These are phyloP conservation scores for Stenodema calcarata DNA, from an alignment of 2,888 invertebrate species.

Conservation along the genomic window DNA sequence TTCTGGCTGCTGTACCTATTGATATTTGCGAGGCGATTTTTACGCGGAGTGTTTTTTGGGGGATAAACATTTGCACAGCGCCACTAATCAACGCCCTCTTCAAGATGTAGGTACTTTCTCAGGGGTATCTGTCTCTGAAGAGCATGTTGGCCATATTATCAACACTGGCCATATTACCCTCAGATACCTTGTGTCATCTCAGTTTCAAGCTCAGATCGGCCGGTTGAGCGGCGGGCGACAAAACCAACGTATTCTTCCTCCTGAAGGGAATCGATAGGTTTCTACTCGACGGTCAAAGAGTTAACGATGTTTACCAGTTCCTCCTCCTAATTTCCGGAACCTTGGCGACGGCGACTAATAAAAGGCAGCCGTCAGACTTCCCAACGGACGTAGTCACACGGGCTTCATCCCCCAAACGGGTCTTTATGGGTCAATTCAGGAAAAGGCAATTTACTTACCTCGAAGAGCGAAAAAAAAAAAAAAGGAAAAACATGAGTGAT, in stretches of 20 bases:
- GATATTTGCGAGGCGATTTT: too few species aligned
- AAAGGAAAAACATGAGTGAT: not conserved
- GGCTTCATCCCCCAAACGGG: not conserved
- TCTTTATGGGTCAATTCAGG: not conserved
- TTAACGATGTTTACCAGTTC: conserved; percentile 37
- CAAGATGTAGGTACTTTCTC: too few species aligned
- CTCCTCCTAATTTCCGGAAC: conserved; percentile 28
- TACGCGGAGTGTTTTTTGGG: too few species aligned
- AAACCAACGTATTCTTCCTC: not conserved
- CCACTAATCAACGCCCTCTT: too few species aligned
- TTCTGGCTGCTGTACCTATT: too few species aligned
- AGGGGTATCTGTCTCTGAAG: too few species aligned
- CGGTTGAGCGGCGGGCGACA: too few species aligned
- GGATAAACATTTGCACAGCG: too few species aligned
- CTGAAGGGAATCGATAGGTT: not conserved
- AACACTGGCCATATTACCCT: too few species aligned
- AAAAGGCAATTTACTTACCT: not conserved
- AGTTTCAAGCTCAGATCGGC: too few species aligned
- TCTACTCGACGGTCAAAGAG: not conserved
- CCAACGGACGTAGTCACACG: not conserved
- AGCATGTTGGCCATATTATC: too few species aligned
- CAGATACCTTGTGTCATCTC: too few species aligned
- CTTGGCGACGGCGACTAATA: conserved; percentile 1
- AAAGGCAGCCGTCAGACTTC: not conserved
- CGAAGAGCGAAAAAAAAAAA: not conserved